Evolutionary conservation across 2,113 vertebrate species (phyloP).

Genomic region (Scolopax mira): DNA sequence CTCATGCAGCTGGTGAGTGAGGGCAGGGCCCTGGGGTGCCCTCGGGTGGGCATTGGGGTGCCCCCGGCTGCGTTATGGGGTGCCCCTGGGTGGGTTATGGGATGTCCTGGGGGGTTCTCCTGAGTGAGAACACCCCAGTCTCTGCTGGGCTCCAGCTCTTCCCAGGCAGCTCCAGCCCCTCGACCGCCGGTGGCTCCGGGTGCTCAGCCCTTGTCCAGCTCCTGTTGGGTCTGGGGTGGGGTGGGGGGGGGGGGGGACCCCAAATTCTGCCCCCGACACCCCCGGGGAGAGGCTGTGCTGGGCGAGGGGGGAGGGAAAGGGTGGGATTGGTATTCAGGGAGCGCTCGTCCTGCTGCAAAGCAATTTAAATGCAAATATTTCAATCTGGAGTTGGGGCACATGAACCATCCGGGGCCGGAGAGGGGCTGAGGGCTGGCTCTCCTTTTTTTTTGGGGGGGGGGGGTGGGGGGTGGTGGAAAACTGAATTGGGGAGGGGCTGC

Average conservation of each 20-base stretch:
- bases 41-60: background rate
- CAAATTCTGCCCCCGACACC: background rate
- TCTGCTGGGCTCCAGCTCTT: background rate
- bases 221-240: rapidly evolving
- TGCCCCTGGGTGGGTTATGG: background rate
- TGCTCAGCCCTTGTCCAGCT: background rate
- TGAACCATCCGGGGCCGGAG: background rate
- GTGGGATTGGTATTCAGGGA: slow-evolving; percentile 6
- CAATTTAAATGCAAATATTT: slow-evolving; percentile 76
- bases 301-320: background rate
- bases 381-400: slow-evolving; percentile 6
- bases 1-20: slow-evolving; percentile 86
- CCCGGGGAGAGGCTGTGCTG: background rate
- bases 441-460: too few relatives aligned
- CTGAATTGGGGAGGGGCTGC: background rate
- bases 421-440: background rate
- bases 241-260: too few relatives aligned
- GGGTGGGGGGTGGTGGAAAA: too few relatives aligned
- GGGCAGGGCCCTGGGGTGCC: background rate
- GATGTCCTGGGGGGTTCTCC: background rate
- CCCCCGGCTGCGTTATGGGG: background rate
- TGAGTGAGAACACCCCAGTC: background rate
- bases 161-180: background rate
- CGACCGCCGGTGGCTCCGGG: rapidly evolving
- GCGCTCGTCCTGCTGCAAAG: slow-evolving; percentile 13